Conservation (phyloP, 2,113 vertebrate genomes). For the Pteronura brasiliensis region DNA sequence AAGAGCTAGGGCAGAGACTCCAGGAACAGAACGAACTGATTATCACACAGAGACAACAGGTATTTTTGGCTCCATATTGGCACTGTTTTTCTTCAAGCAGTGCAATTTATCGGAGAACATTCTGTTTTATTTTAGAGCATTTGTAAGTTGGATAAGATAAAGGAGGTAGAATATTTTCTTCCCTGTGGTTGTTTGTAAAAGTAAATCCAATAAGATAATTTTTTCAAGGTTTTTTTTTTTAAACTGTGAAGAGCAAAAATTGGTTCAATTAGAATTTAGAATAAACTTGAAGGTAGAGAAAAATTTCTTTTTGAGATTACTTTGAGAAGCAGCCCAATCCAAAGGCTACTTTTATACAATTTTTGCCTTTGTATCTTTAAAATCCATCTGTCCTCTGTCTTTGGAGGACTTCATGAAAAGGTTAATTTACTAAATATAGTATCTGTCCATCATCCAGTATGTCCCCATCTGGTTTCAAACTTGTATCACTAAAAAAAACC, state of each 20-base stretch:
- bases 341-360: not conserved
- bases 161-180: not conserved
- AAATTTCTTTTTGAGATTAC: not conserved
- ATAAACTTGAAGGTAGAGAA: not conserved
- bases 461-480: not conserved
- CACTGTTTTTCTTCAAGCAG: rapidly evolving
- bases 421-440: not conserved
- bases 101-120: rapidly evolving
- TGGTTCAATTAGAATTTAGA: not conserved
- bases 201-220: not conserved
- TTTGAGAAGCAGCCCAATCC: not conserved
- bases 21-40: slow-evolving; percentile 90
- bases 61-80: slow-evolving; percentile 58
- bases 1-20: slow-evolving; percentile 85
- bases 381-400: not conserved
- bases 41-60: slow-evolving; percentile 87
- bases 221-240: not conserved
- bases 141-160: not conserved
- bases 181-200: not conserved
- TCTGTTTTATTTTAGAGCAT: not conserved
- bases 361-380: not conserved
- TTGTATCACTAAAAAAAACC: not conserved
- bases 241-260: not conserved
- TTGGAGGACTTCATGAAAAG: not conserved
- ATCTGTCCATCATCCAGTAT: not conserved